phyloP scores from a whole-genome alignment of 2,888 invertebrate species.

The Rugalucina vietnamica region DNA sequence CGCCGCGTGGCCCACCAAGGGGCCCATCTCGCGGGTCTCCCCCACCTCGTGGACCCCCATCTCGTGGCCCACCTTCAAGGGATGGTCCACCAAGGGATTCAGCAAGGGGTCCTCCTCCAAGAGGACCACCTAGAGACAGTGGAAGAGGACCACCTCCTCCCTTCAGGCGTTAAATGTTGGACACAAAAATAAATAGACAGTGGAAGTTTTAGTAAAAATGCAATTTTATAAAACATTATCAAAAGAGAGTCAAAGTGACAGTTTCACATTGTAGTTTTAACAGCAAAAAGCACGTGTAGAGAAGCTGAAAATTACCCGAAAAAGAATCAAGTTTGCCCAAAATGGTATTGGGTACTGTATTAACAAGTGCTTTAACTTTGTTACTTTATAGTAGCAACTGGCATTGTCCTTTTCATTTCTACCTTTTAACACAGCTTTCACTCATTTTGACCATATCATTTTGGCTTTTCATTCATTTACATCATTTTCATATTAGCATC shows the following conservation, averaged over 20 bases:
- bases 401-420: no score
- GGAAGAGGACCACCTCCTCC: slow-evolving; percentile 36
- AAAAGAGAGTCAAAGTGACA: neutral
- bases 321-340: no score
- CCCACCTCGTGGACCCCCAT: slow-evolving; percentile 40
- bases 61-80: slow-evolving; percentile 50
- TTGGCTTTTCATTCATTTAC: no score
- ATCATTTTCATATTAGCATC: no score
- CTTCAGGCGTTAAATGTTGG: slow-evolving; percentile 41
- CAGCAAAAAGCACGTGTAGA: no score
- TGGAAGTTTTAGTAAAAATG: neutral
- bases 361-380: no score
- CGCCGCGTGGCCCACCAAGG: slow-evolving; percentile 41
- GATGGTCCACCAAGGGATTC: slow-evolving; percentile 32
- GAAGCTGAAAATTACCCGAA: no score
- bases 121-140: slow-evolving; percentile 47
- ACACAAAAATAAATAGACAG: neutral
- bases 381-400: no score
- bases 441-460: no score
- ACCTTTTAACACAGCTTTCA: no score
- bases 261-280: no score
- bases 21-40: slow-evolving; percentile 62
- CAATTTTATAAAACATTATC: neutral
- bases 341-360: no score
- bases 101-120: slow-evolving; percentile 9